Conservation (phyloP, 2,888 invertebrate genomes). For the Macrosoma leucophasiata region DNA sequence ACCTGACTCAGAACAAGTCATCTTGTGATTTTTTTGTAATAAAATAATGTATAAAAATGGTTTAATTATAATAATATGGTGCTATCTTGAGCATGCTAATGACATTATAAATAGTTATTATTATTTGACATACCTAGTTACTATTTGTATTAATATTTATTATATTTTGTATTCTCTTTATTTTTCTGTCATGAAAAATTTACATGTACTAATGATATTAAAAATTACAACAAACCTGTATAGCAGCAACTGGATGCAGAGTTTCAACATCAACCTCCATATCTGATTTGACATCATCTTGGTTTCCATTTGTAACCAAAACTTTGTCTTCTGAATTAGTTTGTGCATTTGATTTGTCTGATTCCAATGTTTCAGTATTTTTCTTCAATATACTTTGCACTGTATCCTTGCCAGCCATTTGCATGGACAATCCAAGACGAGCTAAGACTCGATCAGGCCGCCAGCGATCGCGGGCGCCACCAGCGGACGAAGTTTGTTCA, state of each 20-base stretch:
- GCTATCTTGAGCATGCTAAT: too few relatives aligned
- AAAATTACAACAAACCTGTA: constrained; percentile 49
- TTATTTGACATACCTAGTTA: too few relatives aligned
- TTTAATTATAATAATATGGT: too few relatives aligned
- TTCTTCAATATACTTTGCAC: constrained; percentile 55
- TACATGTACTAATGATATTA: constrained; percentile 9
- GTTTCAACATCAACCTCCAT: constrained; percentile 41
- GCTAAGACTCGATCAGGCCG: constrained; percentile 86
- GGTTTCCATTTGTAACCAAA: constrained; percentile 45
- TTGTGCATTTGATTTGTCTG: constrained; percentile 34
- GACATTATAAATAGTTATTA: too few relatives aligned
- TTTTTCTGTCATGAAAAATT: too few relatives aligned
- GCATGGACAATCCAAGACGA: constrained; percentile 86
- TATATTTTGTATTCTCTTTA: too few relatives aligned
- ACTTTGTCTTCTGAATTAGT: constrained; percentile 32
- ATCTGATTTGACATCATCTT: constrained; percentile 29
- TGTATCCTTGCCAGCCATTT: constrained; percentile 80
- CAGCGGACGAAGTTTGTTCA: constrained; percentile 64
- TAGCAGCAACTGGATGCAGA: constrained; percentile 73
- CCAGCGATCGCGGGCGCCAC: constrained; percentile 85
- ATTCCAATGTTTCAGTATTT: constrained; percentile 41
- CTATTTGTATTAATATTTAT: too few relatives aligned
- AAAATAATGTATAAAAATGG: too few relatives aligned
- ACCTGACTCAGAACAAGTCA: too few relatives aligned
- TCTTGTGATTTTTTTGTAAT: too few relatives aligned